Percentiles rank a stretch among this genome's conserved stretches.
Evolutionary conservation across 2,113 vertebrate species (phyloP).

Genomic region (Nanorana parkeri): DNA sequence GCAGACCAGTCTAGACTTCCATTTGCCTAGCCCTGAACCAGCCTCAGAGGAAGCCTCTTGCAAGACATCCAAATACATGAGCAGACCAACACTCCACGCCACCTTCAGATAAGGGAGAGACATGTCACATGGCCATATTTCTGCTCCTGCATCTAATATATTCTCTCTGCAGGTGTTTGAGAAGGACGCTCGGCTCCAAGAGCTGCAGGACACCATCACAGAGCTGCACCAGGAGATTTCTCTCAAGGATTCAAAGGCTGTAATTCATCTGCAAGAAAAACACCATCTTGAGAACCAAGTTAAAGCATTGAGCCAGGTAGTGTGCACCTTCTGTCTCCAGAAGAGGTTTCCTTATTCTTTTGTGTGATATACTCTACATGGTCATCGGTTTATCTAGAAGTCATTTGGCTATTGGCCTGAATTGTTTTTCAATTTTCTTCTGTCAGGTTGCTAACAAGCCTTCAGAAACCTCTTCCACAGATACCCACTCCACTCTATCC

Average conservation of each 20-base stretch:
- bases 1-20: too few species aligned
- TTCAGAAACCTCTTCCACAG: not conserved
- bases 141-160: too few species aligned
- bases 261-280: conserved; percentile 61
- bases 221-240: conserved; percentile 65
- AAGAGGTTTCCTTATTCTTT: not conserved
- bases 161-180: conserved; percentile 59
- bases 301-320: conserved; percentile 60
- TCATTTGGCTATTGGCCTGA: too few species aligned
- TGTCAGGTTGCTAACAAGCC: not conserved
- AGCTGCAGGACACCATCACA: conserved; percentile 63
- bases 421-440: not conserved
- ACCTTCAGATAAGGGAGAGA: too few species aligned
- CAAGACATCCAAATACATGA: too few species aligned
- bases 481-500: not conserved
- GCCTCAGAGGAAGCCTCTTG: too few species aligned
- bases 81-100: too few species aligned
- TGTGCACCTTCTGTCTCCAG: conserved; percentile 6
- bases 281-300: conserved; percentile 60
- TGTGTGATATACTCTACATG: too few species aligned
- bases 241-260: conserved; percentile 62
- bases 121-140: too few species aligned
- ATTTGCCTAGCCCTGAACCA: too few species aligned
- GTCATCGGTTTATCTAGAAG: too few species aligned
- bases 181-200: conserved; percentile 64